These are phyloP conservation scores for Pluvialis apricaria DNA, from an alignment of 2,113 vertebrate genomes.

Conservation along the genomic window DNA sequence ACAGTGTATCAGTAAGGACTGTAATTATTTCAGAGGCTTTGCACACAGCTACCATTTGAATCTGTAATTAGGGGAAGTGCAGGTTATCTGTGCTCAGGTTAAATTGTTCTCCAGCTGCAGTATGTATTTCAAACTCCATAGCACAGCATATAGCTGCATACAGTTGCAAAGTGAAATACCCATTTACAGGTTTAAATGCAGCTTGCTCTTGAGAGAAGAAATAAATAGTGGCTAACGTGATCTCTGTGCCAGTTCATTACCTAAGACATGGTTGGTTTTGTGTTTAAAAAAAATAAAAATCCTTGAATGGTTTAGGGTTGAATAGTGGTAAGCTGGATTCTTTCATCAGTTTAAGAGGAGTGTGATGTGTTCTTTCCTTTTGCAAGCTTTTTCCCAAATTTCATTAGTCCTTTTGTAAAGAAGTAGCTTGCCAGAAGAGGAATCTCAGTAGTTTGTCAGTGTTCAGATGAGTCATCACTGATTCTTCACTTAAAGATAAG, in stretches of 20 bases:
- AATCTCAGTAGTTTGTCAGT: background rate
- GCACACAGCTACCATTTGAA: background rate
- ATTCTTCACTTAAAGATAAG: background rate
- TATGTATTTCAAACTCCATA: background rate
- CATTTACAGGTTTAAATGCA: background rate
- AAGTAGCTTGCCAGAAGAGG: background rate
- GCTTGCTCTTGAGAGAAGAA: background rate
- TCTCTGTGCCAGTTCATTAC: background rate
- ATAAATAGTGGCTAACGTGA: background rate
- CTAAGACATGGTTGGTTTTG: background rate
- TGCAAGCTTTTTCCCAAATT: background rate
- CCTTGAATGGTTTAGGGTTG: background rate
- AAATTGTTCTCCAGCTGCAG: background rate
- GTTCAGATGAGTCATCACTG: background rate
- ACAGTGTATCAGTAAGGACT: background rate
- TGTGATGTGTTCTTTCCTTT: background rate
- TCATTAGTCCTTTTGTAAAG: background rate
- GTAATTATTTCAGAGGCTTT: background rate
- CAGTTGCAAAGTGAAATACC: background rate
- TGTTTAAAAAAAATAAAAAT: background rate
- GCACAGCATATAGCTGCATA: background rate
- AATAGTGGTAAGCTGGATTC: background rate
- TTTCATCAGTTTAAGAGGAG: background rate
- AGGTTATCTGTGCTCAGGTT: background rate
- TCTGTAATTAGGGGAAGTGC: background rate